Evolutionary conservation across 2,113 vertebrate species (phyloP), one percentile per base, ranked within the genome.

Genomic region (Bufo gargarizans): DNA sequence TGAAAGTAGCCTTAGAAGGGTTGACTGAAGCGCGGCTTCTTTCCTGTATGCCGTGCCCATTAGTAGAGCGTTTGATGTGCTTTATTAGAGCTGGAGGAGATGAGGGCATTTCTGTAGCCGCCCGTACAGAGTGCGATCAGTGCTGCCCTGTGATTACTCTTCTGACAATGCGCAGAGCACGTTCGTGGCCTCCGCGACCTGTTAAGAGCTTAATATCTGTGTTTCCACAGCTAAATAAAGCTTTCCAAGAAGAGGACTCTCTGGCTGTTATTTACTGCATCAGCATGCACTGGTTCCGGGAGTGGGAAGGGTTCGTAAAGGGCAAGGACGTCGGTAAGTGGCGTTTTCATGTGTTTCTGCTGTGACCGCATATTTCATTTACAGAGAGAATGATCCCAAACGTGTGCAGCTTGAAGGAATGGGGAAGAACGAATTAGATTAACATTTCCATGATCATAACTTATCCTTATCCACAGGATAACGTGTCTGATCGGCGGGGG

Each of bases 221-320:
- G 50, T 65, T 8, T 22, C 59, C 9, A 56, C 91, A 99, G 98
- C 96, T 99, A 90, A 99, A 99, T 92, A 99, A 97, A 95, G 97
- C 98, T 85, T 99, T 99, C 93, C 98, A 99, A 92, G 97, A 99
- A 93, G 98, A 99, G 91, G 97, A 99, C 91, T 97, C 97, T 90
- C 97, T 97, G 12, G 95, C 96, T 85, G 96, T 96, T 33, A 99
- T 99, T 92, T 99, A 98, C 93, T 99, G 97, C 92, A 99, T 99
- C 94, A 99, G 97, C 95, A 99, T 99, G 98, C 97, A 99, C 78
- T 99, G 98, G 98, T 99, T 99, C 93, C 96, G 98, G 91, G 98
- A 99, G 91, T 99, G 98, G 98, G 98, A 99, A 92, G 96, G 95
- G 89, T 99, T 99, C 91, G 98, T 99, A 91, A 99, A 99, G 94